A percentile compares a stretch with the other conserved stretches of the same genome.
Evolutionary conservation across 2,888 invertebrate species (phyloP).

Genomic region (Dyspetes luteomarginatus): DNA sequence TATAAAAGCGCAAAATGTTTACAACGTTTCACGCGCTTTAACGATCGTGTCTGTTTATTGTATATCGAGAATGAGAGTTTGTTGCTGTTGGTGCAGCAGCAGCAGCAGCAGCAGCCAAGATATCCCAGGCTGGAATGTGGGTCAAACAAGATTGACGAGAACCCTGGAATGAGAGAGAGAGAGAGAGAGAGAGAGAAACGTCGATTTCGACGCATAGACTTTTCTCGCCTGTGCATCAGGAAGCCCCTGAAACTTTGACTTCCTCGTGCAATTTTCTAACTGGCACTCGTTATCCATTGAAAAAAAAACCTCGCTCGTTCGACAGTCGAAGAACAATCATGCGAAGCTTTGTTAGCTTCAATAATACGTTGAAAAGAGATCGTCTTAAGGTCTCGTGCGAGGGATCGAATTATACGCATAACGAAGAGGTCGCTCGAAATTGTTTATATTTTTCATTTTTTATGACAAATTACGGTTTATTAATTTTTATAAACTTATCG

Average conservation of each 20-base stretch:
- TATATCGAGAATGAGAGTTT: conserved; percentile 28
- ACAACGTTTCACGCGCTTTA: neutral
- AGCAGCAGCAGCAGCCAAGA: neutral
- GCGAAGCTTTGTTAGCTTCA: too few relatives aligned
- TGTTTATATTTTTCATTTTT: neutral
- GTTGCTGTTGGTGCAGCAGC: conserved; percentile 8
- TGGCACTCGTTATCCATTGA: neutral
- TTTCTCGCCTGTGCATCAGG: neutral
- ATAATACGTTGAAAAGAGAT: neutral
- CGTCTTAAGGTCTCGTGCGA: too few relatives aligned
- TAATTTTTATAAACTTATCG: too few relatives aligned
- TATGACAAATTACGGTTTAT: neutral
- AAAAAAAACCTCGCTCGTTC: neutral
- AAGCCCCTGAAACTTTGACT: conserved; percentile 37
- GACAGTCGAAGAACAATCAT: neutral
- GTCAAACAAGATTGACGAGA: conserved; percentile 41
- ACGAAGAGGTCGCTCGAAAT: too few relatives aligned
- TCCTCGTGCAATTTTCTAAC: neutral
- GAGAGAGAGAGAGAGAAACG: conserved; percentile 13
- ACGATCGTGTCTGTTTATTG: conserved; percentile 9
- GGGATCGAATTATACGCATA: too few relatives aligned
- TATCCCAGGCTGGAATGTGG: conserved; percentile 40
- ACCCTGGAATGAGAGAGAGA: conserved; percentile 34
- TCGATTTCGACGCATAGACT: conserved; percentile 4
- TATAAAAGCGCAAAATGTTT: conserved; percentile 7